Conservation (phyloP, 2,888 invertebrate genomes). For the Caenorhabditis afra region DNA sequence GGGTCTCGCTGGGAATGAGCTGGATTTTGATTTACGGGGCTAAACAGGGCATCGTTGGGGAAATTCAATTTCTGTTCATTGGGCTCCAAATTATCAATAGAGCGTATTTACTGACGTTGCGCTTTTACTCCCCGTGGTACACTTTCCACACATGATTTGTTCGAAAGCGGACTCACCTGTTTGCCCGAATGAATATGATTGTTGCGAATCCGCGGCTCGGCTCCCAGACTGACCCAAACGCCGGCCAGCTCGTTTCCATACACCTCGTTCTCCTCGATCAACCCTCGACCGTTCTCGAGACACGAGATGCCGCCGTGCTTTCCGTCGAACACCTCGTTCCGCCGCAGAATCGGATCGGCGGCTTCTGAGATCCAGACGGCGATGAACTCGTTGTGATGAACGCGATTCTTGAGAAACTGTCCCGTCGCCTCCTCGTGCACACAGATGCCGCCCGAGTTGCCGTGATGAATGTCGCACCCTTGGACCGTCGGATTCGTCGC, state of each 20-base stretch:
- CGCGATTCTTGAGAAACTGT: conserved; percentile 98
- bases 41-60: too few relatives aligned
- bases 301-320: conserved; percentile 99
- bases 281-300: conserved; percentile 97
- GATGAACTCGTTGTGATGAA: conserved; percentile 98
- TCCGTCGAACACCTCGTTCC: conserved; percentile 99
- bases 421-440: conserved; percentile 95
- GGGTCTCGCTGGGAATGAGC: too few relatives aligned
- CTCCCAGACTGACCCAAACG: conserved; percentile 85
- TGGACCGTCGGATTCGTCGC: conserved; percentile 96
- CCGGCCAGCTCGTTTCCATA: conserved; percentile 95
- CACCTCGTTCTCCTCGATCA: conserved; percentile 98
- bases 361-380: conserved; percentile 95
- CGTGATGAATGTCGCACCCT: conserved; percentile 98
- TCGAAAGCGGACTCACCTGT: conserved; percentile 86
- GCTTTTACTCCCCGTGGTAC: too few relatives aligned
- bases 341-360: conserved; percentile 95
- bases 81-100: too few relatives aligned
- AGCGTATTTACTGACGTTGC: too few relatives aligned
- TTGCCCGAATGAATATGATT: conserved; percentile 99
- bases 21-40: too few relatives aligned
- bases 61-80: too few relatives aligned
- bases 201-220: conserved; percentile 92
- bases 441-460: conserved; percentile 89
- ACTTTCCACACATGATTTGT: too few relatives aligned